A percentile compares a stretch with the other conserved stretches of the same genome.
phyloP scores from a whole-genome alignment of 1,140 invertebrate species.

The Hypothenemus hampei region DNA sequence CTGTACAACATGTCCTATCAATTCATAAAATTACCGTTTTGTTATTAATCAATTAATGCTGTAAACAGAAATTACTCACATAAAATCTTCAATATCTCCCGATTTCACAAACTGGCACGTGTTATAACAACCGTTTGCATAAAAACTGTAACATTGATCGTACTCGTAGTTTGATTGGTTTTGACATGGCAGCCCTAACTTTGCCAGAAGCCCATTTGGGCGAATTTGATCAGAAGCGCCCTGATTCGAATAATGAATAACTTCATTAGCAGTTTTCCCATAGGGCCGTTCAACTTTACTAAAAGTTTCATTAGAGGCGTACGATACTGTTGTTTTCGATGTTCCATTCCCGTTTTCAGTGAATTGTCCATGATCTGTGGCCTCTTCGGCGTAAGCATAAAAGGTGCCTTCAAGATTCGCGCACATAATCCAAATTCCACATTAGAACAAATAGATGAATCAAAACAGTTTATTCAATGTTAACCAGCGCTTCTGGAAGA shows the following conservation, averaged over 20 bases:
- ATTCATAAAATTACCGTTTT: too few species aligned
- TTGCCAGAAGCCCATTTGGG: slow-evolving; percentile 33
- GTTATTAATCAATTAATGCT: too few species aligned
- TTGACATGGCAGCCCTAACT: slow-evolving; percentile 50
- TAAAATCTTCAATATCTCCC: slow-evolving; percentile 64
- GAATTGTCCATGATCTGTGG: slow-evolving; percentile 10
- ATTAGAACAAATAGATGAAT: too few species aligned
- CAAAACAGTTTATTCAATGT: too few species aligned
- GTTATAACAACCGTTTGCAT: slow-evolving; percentile 52
- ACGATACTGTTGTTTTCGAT: not conserved
- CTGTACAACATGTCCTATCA: too few species aligned
- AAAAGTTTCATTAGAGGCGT: not conserved
- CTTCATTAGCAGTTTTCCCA: slow-evolving; percentile 20
- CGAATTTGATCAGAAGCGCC: slow-evolving; percentile 17
- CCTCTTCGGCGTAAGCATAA: not conserved
- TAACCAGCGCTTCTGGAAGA: too few species aligned
- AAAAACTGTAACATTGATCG: slow-evolving; percentile 58
- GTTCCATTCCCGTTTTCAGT: not conserved
- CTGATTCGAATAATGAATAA: slow-evolving; percentile 2
- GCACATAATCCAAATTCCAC: not conserved
- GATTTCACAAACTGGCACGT: slow-evolving; percentile 58
- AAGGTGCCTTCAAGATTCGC: slow-evolving; percentile 10
- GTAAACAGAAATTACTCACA: slow-evolving; percentile 55
- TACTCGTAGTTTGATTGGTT: slow-evolving; percentile 55
- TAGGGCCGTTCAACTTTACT: slow-evolving; percentile 1